Conservation (phyloP, 2,113 vertebrate species). For the Uropsilus gracilis region DNA sequence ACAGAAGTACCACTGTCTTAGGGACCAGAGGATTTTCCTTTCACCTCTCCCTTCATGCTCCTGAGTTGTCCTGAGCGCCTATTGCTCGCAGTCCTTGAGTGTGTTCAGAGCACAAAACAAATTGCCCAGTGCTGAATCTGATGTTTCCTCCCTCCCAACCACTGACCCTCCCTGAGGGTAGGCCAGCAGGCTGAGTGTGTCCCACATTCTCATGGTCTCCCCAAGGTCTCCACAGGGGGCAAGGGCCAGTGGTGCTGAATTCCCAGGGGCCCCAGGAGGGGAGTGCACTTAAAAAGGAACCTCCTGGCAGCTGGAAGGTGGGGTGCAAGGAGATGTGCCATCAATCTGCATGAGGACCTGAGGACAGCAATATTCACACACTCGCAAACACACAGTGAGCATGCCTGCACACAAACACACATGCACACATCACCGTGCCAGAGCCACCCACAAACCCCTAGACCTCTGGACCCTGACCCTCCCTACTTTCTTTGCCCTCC, state of each 20-base stretch:
- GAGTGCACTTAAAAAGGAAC: constrained; percentile 45
- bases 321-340: not conserved
- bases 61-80: not conserved
- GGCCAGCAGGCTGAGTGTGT: too few species aligned
- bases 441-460: not conserved
- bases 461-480: not conserved
- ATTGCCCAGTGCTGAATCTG: not conserved
- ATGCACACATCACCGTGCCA: not conserved
- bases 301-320: not conserved
- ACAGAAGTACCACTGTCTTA: not conserved
- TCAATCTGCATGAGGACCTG: not conserved
- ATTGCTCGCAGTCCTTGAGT: not conserved
- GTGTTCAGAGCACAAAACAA: not conserved
- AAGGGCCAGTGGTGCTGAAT: not conserved
- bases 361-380: not conserved
- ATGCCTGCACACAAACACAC: too few species aligned
- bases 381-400: too few species aligned
- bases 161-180: too few species aligned
- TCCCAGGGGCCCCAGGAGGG: not conserved
- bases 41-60: not conserved
- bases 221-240: too few species aligned
- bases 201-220: too few species aligned
- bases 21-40: not conserved
- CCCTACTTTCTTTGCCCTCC: not conserved
- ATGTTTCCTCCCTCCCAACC: too few species aligned